These are phyloP conservation scores for Acanthosepion pharaonis DNA, from an alignment of 2,888 invertebrate genomes.

Conservation along the genomic window DNA sequence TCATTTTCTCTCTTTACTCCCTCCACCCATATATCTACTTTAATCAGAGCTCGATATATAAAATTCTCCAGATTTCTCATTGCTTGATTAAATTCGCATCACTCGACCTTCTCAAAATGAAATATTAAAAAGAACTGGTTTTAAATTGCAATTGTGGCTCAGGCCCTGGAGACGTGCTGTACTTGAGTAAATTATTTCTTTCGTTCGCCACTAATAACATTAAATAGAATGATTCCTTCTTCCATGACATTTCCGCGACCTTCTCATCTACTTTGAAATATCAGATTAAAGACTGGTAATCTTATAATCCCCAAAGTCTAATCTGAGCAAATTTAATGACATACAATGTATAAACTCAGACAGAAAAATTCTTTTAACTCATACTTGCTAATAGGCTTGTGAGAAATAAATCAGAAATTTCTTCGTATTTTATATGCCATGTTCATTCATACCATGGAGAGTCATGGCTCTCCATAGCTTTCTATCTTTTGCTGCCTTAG, in stretches of 20 bases:
- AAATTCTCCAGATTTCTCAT: background rate
- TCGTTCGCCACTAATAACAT: background rate
- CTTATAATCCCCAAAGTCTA: background rate
- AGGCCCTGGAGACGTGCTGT: background rate
- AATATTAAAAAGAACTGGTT: constrained; percentile 10
- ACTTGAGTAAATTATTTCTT: background rate
- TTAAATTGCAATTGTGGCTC: constrained; percentile 2
- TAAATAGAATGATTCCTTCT: background rate
- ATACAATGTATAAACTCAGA: background rate
- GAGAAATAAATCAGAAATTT: background rate
- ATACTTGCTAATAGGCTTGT: background rate
- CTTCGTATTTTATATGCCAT: too few relatives aligned
- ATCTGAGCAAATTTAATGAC: background rate
- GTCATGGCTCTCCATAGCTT: too few relatives aligned
- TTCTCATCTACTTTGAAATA: constrained; percentile 33
- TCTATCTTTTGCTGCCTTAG: too few relatives aligned
- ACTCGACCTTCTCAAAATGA: background rate
- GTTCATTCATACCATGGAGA: too few relatives aligned
- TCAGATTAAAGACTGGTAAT: background rate
- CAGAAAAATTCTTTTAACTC: background rate
- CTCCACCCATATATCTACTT: background rate
- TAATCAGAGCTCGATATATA: background rate
- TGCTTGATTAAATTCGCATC: background rate
- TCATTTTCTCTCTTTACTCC: background rate
- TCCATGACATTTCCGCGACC: background rate